phyloP scores from a whole-genome alignment of 2,113 vertebrate species.

The Albula goreensis region DNA sequence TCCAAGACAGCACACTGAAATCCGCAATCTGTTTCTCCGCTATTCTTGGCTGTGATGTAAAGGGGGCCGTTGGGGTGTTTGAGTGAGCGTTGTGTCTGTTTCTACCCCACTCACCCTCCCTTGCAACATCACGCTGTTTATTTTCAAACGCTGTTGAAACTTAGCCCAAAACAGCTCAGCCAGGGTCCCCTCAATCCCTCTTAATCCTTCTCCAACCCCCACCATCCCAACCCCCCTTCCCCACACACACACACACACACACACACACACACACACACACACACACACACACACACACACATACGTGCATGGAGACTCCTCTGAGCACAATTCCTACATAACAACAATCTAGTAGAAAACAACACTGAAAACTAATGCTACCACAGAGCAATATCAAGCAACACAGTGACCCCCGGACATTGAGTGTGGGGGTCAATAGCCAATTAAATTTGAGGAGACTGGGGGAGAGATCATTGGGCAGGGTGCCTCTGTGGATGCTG shows the following conservation, averaged over 20 bases:
- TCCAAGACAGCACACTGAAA: neutral
- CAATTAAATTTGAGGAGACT: slow-evolving; percentile 20
- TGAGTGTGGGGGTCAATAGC: slow-evolving; percentile 21
- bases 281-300: neutral
- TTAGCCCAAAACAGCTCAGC: neutral
- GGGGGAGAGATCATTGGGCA: neutral
- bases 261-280: neutral
- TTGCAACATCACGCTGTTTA: neutral
- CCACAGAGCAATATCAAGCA: slow-evolving; percentile 17
- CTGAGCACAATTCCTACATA: neutral
- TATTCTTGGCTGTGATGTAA: neutral
- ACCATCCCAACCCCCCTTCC: neutral
- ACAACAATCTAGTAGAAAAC: neutral
- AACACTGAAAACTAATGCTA: slow-evolving; percentile 7
- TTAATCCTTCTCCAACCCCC: too few relatives aligned
- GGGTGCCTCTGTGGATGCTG: neutral
- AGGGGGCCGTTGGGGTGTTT: neutral
- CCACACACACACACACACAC: neutral
- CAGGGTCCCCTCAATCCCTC: neutral
- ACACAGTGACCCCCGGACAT: slow-evolving; percentile 2
- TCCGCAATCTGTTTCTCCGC: neutral
- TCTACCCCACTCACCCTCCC: neutral
- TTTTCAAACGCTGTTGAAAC: neutral
- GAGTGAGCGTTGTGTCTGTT: neutral
- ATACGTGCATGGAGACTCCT: neutral